Base-by-base conservation (phyloP, 1,140 invertebrate genomes). In the Drosophila funebris region DNA sequence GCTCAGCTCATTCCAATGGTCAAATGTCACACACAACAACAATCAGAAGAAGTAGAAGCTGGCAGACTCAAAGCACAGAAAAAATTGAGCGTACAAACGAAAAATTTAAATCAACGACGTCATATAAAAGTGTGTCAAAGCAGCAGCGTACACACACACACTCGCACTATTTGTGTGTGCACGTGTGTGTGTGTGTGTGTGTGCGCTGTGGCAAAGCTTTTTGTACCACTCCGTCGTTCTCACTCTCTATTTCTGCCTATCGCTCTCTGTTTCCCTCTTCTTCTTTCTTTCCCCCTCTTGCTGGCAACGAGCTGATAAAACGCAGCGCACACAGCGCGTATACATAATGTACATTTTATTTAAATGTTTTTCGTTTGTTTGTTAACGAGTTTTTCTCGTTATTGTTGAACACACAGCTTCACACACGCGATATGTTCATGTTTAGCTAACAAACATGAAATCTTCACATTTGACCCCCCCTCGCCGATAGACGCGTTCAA, bases 51-150 rank as follows among this genome's bases (percentile, higher is more conserved):
- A 69, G 57, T 14, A 69, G 52, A 70, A 69, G 43, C 60, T 57
- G 36, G 43, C 69, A 60, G 48, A 13, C 11, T 16, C 27, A 46
- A 29, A 64, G 63, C 43, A 24, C 36, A 57, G 39, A 68, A 79
- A 76, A 73, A 69, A 46, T 52, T 60, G 63, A 78, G 70, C 60
- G 80, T 60, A 70, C 62, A 69, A 88, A 87, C 71, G 75, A 87
- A 87, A 88, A 88, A 83, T 83, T 88, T 60, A 85, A 85, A 85
- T 77, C 74, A 80, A 90, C 89, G 78, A 90, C 89, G 89, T 90
- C 89, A 90, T 85, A 82, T 78, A 83, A 90, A 90, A 90, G 76
- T 90, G 89, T 90, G 89, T 90, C 89, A 90, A 88, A 90, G 83
- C 75, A 88, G 82, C 82, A 78, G 54, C 69, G 62, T 72, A 67